Base-by-base conservation (phyloP, 2,888 invertebrate genomes). In the Ceraclea dissimilis region DNA sequence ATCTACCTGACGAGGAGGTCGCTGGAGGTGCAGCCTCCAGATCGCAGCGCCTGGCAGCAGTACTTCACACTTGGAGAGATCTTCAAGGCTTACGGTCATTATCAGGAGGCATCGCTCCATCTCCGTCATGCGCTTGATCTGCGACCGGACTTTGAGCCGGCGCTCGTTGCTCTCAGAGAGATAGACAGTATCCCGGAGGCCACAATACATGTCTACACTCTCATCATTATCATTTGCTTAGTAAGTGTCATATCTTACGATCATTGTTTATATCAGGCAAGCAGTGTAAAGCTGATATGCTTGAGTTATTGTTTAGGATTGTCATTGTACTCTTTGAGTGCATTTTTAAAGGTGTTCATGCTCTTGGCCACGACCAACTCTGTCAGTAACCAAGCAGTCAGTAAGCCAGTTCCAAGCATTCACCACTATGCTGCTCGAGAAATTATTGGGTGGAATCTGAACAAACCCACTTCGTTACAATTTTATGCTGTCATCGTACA, bases 51-150 rank as follows among this genome's bases (percentile, higher is more conserved):
- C 2, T 93, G 92, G 93, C 88, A 90, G 67, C 93, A 93, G 71
- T 91, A 93, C 75, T 90, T 92, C 70, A 92, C 92, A 5, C 80
- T 93, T 54, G 93, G 93, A 5, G 92, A 93, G 73, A 93, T 93
- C 70, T 89, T 92, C 68, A 92, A 91, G 74, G 90, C 91, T 1
- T 91, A 91, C 67, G 92, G 92, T 64, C 91, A 91, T 68, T 89
- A 90, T 73, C 85, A 90, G 76, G 92, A 93, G 72, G 92, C 93
- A 39, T 82, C 87, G 39, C 80, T 90, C 61, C 91, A 93, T 71
- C 79, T 93, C 62, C 81, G 86, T 64, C 90, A 90, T 67, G 86
- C 91, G 21, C 74, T 93, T 51, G 90, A 92, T 68, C 72, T 93
- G 59, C 85, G 90, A 72, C 93, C 93, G 46, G 90, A 88, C 64